These are phyloP conservation scores for Atta colombica DNA, from an alignment of 1,140 invertebrate genomes.

Conservation along the genomic window DNA sequence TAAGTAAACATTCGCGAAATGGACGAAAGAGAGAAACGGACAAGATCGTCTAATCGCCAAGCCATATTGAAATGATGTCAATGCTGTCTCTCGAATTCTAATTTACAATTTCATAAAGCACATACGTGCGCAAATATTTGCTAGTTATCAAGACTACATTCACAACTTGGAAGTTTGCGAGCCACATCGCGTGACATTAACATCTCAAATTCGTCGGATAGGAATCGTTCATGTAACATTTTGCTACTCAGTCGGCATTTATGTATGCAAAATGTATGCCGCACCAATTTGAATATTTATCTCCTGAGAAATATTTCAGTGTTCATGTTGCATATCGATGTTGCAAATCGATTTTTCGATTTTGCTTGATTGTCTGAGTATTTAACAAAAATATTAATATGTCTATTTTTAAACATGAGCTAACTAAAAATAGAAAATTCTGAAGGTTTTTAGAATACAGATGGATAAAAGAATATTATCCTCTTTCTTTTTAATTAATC, in stretches of 20 bases:
- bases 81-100: background rate
- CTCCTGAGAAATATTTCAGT: background rate
- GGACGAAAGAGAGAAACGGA: background rate
- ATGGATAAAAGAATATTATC: background rate
- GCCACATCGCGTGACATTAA: background rate
- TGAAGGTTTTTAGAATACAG: background rate
- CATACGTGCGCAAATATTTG: background rate
- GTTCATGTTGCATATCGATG: too few species aligned
- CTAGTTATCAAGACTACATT: background rate
- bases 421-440: background rate
- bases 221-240: background rate
- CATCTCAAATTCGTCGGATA: background rate
- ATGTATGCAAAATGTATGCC: background rate
- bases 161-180: background rate
- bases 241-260: background rate
- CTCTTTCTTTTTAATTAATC: background rate
- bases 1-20: background rate
- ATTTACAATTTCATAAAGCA: conserved; percentile 1
- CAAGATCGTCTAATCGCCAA: background rate
- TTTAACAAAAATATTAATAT: background rate
- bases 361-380: background rate
- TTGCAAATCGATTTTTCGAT: background rate
- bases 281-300: background rate
- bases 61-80: background rate
- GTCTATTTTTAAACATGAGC: background rate